phyloP scores from a whole-genome alignment of 2,888 invertebrate genomes.

The Hecatera dysodea region DNA sequence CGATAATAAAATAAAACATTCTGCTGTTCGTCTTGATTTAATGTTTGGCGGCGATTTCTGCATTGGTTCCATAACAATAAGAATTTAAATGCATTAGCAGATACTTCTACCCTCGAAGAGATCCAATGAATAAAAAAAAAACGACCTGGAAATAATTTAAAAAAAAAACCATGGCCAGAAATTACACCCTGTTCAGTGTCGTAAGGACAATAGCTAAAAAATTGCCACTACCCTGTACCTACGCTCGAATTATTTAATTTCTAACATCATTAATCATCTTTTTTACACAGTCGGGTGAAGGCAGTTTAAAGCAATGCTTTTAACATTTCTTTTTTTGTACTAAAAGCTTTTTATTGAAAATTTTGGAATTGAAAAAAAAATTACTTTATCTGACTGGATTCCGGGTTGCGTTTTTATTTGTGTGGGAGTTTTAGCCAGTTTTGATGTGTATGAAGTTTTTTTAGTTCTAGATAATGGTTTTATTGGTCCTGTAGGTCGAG shows the following conservation, averaged over 20 bases:
- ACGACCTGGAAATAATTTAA: slow-evolving; percentile 14
- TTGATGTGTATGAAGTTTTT: neutral
- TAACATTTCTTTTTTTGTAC: slow-evolving; percentile 77
- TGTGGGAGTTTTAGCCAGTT: slow-evolving; percentile 13
- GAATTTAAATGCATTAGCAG: neutral
- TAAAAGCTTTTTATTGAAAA: slow-evolving; percentile 65
- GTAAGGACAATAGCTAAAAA: slow-evolving; percentile 75
- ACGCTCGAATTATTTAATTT: slow-evolving; percentile 85
- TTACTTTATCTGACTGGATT: slow-evolving; percentile 29
- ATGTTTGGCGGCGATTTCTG: too few species aligned
- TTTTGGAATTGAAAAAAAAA: slow-evolving; percentile 46
- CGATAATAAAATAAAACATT: too few species aligned
- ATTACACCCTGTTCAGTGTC: slow-evolving; percentile 33
- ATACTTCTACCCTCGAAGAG: neutral
- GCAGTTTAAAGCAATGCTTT: slow-evolving; percentile 82
- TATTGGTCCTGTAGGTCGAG: slow-evolving; percentile 3
- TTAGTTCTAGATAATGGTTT: neutral
- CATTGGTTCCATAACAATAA: too few species aligned
- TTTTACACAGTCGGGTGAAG: slow-evolving; percentile 83
- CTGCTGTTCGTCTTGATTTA: too few species aligned
- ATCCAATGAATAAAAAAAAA: neutral
- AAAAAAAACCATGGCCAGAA: slow-evolving; percentile 30
- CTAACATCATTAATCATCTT: slow-evolving; percentile 89
- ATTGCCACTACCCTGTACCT: slow-evolving; percentile 79
- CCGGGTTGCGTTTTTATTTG: slow-evolving; percentile 31